Evolutionary conservation across 2,797 vertebrate species (phyloP).

Genomic region (Euthynnus affinis): DNA sequence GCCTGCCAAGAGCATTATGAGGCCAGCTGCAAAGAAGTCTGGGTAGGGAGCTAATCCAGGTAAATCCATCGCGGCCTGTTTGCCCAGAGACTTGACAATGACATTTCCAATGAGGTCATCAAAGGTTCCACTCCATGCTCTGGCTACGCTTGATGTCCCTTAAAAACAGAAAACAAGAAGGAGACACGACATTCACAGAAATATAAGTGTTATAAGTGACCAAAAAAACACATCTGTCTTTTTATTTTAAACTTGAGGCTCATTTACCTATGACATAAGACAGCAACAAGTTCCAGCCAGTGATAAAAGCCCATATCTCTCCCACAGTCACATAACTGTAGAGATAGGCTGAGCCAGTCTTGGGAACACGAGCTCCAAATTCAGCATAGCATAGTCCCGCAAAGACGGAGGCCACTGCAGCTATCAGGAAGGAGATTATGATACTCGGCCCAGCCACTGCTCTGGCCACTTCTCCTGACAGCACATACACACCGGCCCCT

Average conservation of each 20-base stretch:
- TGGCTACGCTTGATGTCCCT: constrained; percentile 92
- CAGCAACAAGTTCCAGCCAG: constrained; percentile 92
- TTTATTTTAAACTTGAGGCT: neutral
- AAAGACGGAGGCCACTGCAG: constrained; percentile 88
- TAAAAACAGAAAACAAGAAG: constrained; percentile 16
- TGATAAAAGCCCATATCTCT: constrained; percentile 91
- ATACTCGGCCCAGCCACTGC: constrained; percentile 88
- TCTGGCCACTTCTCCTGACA: constrained; percentile 91
- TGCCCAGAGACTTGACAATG: constrained; percentile 81
- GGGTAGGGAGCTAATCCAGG: constrained; percentile 89
- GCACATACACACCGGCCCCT: constrained; percentile 88
- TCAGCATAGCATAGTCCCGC: constrained; percentile 92
- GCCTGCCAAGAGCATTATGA: constrained; percentile 90
- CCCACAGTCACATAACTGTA: constrained; percentile 92
- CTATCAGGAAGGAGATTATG: constrained; percentile 90
- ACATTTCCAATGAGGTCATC: constrained; percentile 89
- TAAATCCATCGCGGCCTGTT: constrained; percentile 77
- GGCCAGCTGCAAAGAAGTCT: constrained; percentile 89
- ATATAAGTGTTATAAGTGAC: neutral
- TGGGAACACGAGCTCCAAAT: constrained; percentile 89
- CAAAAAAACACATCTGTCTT: neutral
- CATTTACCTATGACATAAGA: constrained; percentile 89
- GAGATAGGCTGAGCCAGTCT: constrained; percentile 91
- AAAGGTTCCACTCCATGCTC: constrained; percentile 92
- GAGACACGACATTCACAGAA: neutral